Evolutionary conservation across 1,140 invertebrate genomes (phyloP), one percentile per base, ranked within the genome.

Genomic region (Diuraphis noxia): DNA sequence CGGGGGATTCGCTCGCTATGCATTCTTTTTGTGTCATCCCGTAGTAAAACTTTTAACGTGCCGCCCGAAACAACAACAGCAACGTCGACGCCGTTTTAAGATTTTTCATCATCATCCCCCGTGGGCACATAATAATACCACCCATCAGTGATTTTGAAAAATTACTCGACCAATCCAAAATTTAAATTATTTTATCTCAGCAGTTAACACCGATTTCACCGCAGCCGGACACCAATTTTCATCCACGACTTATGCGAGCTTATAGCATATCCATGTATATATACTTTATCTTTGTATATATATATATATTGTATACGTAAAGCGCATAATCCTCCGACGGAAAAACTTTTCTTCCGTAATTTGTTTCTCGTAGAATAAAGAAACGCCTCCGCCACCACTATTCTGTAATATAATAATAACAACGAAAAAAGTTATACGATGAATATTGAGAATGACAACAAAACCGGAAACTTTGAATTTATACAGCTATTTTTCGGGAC

Each of bases 401-500:
- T n/a, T 41, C 82, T 43, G 38, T 63, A 88, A 88, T 88, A 88
- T 72, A 88, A 88, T 63, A 63, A 88, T 36, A 40, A 88, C 56
- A 63, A 63, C 49, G 56, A 72, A 88, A 63, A n/a, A 88, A 88
- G 49, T 63, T 63, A 40, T 41, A 36, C 87, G 36, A 63, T 88
- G 86, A 88, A 88, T 88, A 88, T 88, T 72, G 87, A 88, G 87
- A 63, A 30, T 63, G 87, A 88, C 87, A 88, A 88, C 87, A 88
- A 88, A 56, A 63, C 52, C 87, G 87, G 19, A 88, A 88, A 88
- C 40, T 88, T 88, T 41, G 38, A 40, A 88, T 88, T 88, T 63
- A 63, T 88, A 63, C 7, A 40, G 52, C 87, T 63, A 63, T 88
- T 88, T 88, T 88, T 88, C 86, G 23, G 6, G 13, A 72, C 86